Base-by-base conservation (phyloP, 64 coral and sea anemone species). In the Orbicella faveolata region DNA sequence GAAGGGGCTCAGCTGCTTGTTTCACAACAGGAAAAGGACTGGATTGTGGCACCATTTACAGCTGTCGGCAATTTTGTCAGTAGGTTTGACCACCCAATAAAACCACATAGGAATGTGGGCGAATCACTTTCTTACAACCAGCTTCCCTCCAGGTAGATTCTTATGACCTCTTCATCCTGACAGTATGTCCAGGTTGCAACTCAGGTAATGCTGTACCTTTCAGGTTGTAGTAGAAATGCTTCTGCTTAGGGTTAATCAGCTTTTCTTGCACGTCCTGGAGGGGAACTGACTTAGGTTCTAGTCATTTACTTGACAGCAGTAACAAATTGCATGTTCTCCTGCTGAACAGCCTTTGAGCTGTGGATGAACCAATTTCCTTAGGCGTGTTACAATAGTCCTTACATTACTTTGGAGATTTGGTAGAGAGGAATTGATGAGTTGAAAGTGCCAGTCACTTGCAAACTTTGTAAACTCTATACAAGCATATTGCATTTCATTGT, bases 321-420 rank as follows among this genome's bases (percentile, higher is more conserved):
- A 67, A 20, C 18, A 67, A 67, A 67, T 20, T 67, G 64, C 18
- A 16, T 67, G 36, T 78, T 78, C 75, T 37, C 20, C 84, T 61
- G 34, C 75, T 90, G 34, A 81, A 73, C 59, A 79, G 23, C 36
- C 55, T 23, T 89, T 89, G 79, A 2, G 17, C 78, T 54, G 51
- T 79, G 48, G 67, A 61, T 65, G 81, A 62, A 15, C 77, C 78
- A 74, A 89, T 66, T 25, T 78, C 75, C 13, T 33, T 36, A n/a
- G 33, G 89, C 21, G 89, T 90, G 25, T 90, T 82, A 13, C 68
- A 55, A 36, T 48, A 83, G 63, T 90, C 89, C 16, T 87, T 67
- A 51, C 57, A 23, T 88, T 77, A 37, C 88, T 89, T 68, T 89
- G 88, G 18, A 76, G 62, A 79, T 89, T 23, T 14, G 21, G 41